A percentile compares a stretch with the other conserved stretches of the same genome.
phyloP scores from a whole-genome alignment of 2,888 invertebrate genomes.

The Pachliopta kotzebuea region DNA sequence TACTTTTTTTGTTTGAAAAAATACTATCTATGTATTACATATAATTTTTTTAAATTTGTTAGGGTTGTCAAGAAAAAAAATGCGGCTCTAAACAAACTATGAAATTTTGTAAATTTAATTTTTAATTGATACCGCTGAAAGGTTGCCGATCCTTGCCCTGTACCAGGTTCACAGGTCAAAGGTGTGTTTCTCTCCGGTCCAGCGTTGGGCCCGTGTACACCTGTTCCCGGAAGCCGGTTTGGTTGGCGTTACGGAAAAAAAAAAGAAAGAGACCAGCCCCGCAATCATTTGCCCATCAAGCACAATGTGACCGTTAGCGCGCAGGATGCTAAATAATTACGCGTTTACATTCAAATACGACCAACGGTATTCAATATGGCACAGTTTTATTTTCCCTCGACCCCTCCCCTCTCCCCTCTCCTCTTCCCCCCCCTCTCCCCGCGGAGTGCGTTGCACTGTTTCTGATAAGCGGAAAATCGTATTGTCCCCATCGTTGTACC shows the following conservation, averaged over 20 bases:
- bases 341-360: slow-evolving; percentile 59
- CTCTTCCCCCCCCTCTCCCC: neutral
- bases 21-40: too few relatives aligned
- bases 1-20: too few relatives aligned
- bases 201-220: neutral
- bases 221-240: slow-evolving; percentile 12
- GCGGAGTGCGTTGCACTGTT: slow-evolving; percentile 34
- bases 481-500: slow-evolving; percentile 26
- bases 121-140: too few relatives aligned
- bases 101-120: too few relatives aligned
- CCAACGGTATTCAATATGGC: slow-evolving; percentile 53
- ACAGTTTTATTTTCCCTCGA: slow-evolving; percentile 35
- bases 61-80: too few relatives aligned
- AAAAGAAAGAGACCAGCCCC: slow-evolving; percentile 39
- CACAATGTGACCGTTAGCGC: slow-evolving; percentile 68
- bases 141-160: too few relatives aligned
- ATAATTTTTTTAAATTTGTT: too few relatives aligned
- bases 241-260: slow-evolving; percentile 30
- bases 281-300: slow-evolving; percentile 73
- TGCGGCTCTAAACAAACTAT: too few relatives aligned
- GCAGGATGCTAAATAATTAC: slow-evolving; percentile 71
- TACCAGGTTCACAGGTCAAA: too few relatives aligned
- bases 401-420: too few relatives aligned
- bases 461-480: slow-evolving; percentile 31
- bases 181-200: neutral